Base-by-base conservation (phyloP, 1,140 invertebrate species). In the Phymorhynchus buccinoides region DNA sequence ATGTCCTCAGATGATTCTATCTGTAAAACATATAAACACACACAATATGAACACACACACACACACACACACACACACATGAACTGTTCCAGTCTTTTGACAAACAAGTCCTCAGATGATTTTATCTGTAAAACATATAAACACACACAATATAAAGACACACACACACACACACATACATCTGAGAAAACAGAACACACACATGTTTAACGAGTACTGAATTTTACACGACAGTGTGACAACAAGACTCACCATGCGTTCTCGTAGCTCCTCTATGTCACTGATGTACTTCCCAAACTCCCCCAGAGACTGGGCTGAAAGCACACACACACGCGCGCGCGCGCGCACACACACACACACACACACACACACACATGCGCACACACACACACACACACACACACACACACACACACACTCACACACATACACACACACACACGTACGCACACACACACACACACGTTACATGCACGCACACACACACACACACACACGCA, bases 211-310 rank as follows among this genome's bases (percentile, higher is more conserved):
- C n/a, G n/a, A n/a, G n/a, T n/a, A n/a, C n/a, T n/a, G n/a, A n/a
- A n/a, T n/a, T n/a, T n/a, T n/a, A n/a, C n/a, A n/a, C n/a, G n/a
- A n/a, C n/a, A n/a, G n/a, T n/a, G n/a, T n/a, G n/a, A n/a, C n/a
- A 7, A 37, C 22, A 81, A 66, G 41, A 89, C 91, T 89, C 94
- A 98, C 97, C 96, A 99, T 98, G 93, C 96, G 95, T 90, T 98
- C 97, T 89, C 98, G 94, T 94, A 98, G 97, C 94, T 99, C 98
- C 95, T 99, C 98, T 88, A 99, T 97, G 89, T 95, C 95, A 88
- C 96, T 95, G 89, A 99, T 97, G 87, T 98, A 96, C 91, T 95
- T 95, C 83, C 97, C 97, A 95, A 99, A 99, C 94, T 98, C 96
- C 90, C 96, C 96, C 87, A 99, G 94, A 80, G 97, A 98, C 91